A percentile compares a stretch with the other conserved stretches of the same genome.
Conservation (phyloP, 2,888 invertebrate genomes). For the Crepidodera aurea region DNA sequence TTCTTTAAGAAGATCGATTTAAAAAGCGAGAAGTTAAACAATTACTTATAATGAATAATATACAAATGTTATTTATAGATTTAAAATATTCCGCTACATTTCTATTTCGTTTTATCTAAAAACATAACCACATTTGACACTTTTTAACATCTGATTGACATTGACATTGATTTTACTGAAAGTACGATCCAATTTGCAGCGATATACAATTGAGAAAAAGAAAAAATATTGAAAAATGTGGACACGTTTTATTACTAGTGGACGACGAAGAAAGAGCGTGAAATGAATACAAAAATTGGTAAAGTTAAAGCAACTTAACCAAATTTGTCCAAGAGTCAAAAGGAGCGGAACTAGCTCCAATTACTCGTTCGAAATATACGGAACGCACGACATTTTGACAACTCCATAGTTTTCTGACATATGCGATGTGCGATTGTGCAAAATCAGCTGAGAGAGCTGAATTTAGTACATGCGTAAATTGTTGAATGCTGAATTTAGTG, state of each 20-base stretch:
- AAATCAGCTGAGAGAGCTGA: slow-evolving; percentile 27
- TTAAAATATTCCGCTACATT: background rate
- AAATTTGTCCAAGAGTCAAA: too few relatives aligned
- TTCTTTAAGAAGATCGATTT: background rate
- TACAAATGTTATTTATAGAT: background rate
- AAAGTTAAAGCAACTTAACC: too few relatives aligned
- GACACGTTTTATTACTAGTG: too few relatives aligned
- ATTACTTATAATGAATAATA: background rate
- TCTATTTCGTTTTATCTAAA: slow-evolving; percentile 4
- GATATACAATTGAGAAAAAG: too few relatives aligned
- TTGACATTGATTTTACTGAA: background rate
- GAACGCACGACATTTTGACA: too few relatives aligned
- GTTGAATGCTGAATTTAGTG: slow-evolving; percentile 25
- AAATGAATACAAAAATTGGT: too few relatives aligned
- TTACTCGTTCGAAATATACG: too few relatives aligned
- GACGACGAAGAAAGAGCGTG: too few relatives aligned
- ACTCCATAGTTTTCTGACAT: background rate
- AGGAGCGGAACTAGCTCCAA: too few relatives aligned
- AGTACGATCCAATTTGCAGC: too few relatives aligned
- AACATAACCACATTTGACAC: slow-evolving; percentile 4
- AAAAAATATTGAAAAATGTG: too few relatives aligned
- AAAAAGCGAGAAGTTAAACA: background rate
- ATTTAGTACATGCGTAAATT: slow-evolving; percentile 28
- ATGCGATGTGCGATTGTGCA: slow-evolving; percentile 11
- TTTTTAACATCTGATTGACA: slow-evolving; percentile 4